phyloP scores from a whole-genome alignment of 2,797 vertebrate species.

The Thalassophryne amazonica region DNA sequence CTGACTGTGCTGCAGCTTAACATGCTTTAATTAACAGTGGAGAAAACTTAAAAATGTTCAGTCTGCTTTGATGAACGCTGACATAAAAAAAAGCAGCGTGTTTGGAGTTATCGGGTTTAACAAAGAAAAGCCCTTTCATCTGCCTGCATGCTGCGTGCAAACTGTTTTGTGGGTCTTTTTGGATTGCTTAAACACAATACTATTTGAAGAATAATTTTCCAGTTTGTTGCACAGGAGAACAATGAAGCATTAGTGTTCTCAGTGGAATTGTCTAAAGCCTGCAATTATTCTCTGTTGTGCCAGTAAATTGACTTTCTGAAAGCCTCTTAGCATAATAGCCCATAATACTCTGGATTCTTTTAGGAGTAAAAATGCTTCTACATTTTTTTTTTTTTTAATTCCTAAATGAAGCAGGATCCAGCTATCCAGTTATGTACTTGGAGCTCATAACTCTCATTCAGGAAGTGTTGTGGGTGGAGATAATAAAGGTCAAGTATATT shows the following conservation, averaged over 20 bases:
- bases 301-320: slow-evolving; percentile 48
- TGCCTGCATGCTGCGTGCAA: slow-evolving; percentile 3
- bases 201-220: background rate
- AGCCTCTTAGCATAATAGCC: slow-evolving; percentile 51
- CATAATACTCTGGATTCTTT: slow-evolving; percentile 16
- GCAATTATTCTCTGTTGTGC: slow-evolving; percentile 35
- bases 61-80: slow-evolving; percentile 30
- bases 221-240: slow-evolving; percentile 4
- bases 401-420: too few species aligned
- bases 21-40: slow-evolving; percentile 22
- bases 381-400: too few species aligned
- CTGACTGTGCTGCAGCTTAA: slow-evolving; percentile 20
- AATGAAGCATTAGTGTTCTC: slow-evolving; percentile 27
- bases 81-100: slow-evolving; percentile 30
- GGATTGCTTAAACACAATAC: background rate
- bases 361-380: too few species aligned
- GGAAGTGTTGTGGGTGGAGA: too few species aligned
- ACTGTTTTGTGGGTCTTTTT: background rate
- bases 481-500: too few species aligned
- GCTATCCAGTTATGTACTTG: too few species aligned
- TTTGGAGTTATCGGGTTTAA: slow-evolving; percentile 57
- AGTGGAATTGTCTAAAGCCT: slow-evolving; percentile 10
- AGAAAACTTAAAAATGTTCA: slow-evolving; percentile 49
- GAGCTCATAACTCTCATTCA: too few species aligned
- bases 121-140: slow-evolving; percentile 57